Evolutionary conservation across 2,113 vertebrate genomes (phyloP), one percentile per base, ranked within the genome.

Genomic region (Fregata magnificens): DNA sequence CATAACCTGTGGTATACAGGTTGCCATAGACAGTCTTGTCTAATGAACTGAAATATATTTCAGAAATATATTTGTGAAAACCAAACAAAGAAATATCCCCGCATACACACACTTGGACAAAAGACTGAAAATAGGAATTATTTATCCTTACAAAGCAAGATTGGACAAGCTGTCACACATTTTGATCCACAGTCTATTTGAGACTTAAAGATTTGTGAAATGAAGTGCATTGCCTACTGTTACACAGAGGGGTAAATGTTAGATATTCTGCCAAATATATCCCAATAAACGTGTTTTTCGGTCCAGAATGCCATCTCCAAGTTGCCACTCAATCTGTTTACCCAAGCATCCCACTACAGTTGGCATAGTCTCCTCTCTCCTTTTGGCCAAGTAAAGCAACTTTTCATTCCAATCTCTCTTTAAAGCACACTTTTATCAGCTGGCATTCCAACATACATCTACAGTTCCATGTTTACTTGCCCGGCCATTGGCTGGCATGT

Each of bases 51-150:
- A 59, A 78, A 44, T 44, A 44, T 31, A 70, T 69, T 77, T 84
- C 44, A 86, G 47, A 69, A 69, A 6, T 55, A 32, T 25, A 70
- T 90, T 78, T 42, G 6, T 24, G 17, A 50, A 50, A 70, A 69
- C 20, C 2, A 67, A 63, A 29, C 2, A 47, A 72, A 61, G 1
- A 59, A 44, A 82, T 34, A 49, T 0, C 2, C 16, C 12, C 3
- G 0, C 10, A 16, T 2, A 26, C 5, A n/a, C 0, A 29, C 3
- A 25, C 21, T 67, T 81, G 45, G 11, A 26, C 20, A 77, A 56
- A 92, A 65, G 40, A 21, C 32, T 65, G 13, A 69, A 83, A 83
- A 38, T 4, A 29, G 2, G 10, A 65, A 6, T 45, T 61, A 16
- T 22, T 58, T 81, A 69, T 66, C 32, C 38, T 91, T 88, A 31